Percentiles rank a stretch among this genome's conserved stretches.
Evolutionary conservation across 1,140 invertebrate species (phyloP).

Genomic region (Philotrypesis tridentata): DNA sequence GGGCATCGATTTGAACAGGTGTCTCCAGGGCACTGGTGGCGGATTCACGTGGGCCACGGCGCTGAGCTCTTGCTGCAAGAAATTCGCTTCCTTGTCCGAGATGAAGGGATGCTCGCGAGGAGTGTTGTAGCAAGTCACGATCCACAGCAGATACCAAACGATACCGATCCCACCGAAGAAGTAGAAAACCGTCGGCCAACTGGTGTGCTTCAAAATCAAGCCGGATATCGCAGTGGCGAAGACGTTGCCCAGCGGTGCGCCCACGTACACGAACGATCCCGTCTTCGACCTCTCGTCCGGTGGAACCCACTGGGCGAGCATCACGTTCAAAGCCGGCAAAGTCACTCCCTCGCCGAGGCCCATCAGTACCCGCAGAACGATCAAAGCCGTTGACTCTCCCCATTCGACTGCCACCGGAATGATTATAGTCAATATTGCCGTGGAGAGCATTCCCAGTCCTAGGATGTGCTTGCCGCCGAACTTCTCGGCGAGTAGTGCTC

Average conservation of each 20-base stretch:
- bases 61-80: constrained; percentile 80
- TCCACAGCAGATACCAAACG: constrained; percentile 84
- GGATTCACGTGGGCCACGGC: constrained; percentile 73
- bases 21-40: constrained; percentile 81
- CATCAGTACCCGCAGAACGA: constrained; percentile 80
- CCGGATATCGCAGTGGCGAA: constrained; percentile 86
- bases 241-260: constrained; percentile 84
- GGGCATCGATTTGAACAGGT: constrained; percentile 83
- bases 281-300: constrained; percentile 82
- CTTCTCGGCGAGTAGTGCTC: constrained; percentile 80
- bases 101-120: constrained; percentile 90
- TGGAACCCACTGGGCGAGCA: constrained; percentile 85
- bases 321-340: constrained; percentile 83
- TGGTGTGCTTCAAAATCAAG: constrained; percentile 79
- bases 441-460: constrained; percentile 83
- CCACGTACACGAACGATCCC: constrained; percentile 83
- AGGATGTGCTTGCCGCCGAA: constrained; percentile 87
- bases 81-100: constrained; percentile 84
- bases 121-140: constrained; percentile 83
- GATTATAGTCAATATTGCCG: constrained; percentile 83
- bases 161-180: constrained; percentile 85
- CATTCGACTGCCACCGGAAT: constrained; percentile 77
- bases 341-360: constrained; percentile 86
- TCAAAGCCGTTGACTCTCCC: constrained; percentile 78
- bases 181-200: constrained; percentile 88